Evolutionary conservation across 2,113 vertebrate species (phyloP).

Genomic region (Uria aalge): DNA sequence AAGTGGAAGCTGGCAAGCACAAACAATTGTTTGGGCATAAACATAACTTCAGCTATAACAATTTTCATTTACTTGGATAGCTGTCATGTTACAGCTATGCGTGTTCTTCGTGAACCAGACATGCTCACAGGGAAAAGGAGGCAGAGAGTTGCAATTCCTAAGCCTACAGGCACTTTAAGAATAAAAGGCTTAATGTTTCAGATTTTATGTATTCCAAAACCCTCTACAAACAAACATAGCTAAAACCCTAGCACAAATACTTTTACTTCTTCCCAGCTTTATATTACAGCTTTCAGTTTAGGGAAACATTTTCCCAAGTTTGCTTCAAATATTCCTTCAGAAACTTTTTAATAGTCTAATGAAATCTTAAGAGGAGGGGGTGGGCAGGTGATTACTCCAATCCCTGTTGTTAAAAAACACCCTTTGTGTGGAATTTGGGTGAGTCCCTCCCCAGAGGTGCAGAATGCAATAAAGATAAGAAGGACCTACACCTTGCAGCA

Average conservation of each 20-base stretch:
- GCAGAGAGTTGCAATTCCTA: not conserved
- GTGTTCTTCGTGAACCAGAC: not conserved
- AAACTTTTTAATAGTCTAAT: not conserved
- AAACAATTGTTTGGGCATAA: not conserved
- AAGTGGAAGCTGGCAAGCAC: not conserved
- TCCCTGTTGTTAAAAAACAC: not conserved
- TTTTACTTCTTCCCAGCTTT: constrained; percentile 1
- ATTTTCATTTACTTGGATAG: not conserved
- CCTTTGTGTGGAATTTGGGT: not conserved
- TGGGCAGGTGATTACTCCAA: not conserved
- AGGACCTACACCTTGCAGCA: constrained; percentile 36
- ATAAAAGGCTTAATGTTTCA: not conserved
- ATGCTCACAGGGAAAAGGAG: not conserved
- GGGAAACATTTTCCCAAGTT: constrained; percentile 12
- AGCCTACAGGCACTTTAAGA: not conserved
- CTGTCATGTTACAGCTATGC: not conserved
- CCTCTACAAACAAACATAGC: not conserved
- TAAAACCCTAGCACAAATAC: not conserved
- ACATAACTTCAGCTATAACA: not conserved
- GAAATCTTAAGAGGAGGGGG: not conserved
- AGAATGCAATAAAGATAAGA: constrained; percentile 51
- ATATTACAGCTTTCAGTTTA: not conserved
- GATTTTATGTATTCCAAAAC: not conserved
- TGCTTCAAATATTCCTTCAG: not conserved
- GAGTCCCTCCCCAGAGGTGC: not conserved